phyloP scores from a whole-genome alignment of 2,797 vertebrate species.

The Oreochromis grahami region DNA sequence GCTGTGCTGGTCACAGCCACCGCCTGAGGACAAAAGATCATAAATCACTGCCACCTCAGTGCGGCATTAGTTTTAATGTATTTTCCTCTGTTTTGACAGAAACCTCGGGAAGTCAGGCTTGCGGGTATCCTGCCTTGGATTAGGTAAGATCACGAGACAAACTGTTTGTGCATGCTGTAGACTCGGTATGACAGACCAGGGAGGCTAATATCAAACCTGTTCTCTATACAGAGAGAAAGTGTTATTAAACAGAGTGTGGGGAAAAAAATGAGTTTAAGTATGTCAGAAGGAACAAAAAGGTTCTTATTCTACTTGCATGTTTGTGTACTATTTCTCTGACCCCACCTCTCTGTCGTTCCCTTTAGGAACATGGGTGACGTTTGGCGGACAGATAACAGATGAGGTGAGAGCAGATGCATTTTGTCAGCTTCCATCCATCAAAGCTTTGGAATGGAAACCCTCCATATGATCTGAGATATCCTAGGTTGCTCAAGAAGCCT shows the following conservation, averaged over 20 bases:
- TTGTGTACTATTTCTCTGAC: conserved; percentile 14
- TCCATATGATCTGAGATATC: conserved; percentile 16
- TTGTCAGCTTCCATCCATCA: conserved; percentile 45
- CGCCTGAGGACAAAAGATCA: not conserved
- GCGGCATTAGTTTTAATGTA: conserved; percentile 32
- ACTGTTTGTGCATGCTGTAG: not conserved
- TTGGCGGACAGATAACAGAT: conserved; percentile 97
- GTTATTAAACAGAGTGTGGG: not conserved
- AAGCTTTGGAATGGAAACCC: conserved; percentile 28
- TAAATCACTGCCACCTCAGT: conserved; percentile 27
- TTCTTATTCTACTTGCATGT: not conserved
- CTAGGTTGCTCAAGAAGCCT: conserved; percentile 11
- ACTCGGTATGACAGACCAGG: not conserved
- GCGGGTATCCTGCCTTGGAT: conserved; percentile 95
- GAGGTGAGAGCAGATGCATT: conserved; percentile 84
- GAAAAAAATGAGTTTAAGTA: not conserved
- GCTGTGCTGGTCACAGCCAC: not conserved
- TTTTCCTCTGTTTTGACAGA: conserved; percentile 78
- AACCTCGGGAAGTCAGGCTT: conserved; percentile 97
- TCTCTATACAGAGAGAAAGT: not conserved
- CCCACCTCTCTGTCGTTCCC: conserved; percentile 13
- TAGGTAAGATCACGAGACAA: conserved; percentile 79
- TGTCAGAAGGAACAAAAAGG: not conserved
- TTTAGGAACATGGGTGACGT: conserved; percentile 97
- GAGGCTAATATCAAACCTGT: not conserved